Conservation (phyloP, 2,113 vertebrate species). For the Paradoxurus hermaphroditus region DNA sequence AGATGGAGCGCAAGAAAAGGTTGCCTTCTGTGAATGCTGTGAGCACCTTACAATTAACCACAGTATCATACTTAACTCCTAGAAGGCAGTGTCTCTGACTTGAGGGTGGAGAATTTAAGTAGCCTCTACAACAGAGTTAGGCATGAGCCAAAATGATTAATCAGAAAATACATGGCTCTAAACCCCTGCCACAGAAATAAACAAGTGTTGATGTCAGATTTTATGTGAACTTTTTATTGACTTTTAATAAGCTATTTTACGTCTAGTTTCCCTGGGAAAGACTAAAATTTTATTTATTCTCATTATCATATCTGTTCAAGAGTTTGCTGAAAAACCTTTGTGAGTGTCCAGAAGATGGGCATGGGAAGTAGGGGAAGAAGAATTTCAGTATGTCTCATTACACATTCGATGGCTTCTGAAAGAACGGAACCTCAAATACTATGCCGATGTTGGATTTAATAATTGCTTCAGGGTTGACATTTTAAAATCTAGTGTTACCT, state of each 20-base stretch:
- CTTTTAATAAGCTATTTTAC: conserved; percentile 54
- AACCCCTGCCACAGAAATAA: conserved; percentile 43
- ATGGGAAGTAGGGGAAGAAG: background rate
- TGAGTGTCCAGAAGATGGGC: background rate
- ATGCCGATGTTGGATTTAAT: background rate
- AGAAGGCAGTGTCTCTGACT: background rate
- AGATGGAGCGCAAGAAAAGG: background rate
- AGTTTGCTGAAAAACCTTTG: background rate
- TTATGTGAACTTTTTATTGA: background rate
- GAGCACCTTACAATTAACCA: background rate
- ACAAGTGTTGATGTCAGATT: background rate
- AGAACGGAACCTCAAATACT: conserved; percentile 1
- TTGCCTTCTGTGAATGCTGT: background rate
- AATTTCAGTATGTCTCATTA: background rate
- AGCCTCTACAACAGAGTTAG: background rate
- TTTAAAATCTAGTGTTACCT: background rate
- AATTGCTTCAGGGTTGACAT: background rate
- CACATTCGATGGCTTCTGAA: background rate
- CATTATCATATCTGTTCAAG: background rate
- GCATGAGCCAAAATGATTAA: background rate
- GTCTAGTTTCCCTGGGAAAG: background rate
- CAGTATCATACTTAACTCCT: background rate
- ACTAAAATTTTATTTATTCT: conserved; percentile 6
- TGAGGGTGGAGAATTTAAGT: background rate
- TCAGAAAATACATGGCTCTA: conserved; percentile 29